Evolutionary conservation across 2,888 invertebrate species (phyloP), one percentile per base, ranked within the genome.

Genomic region (Cremastobaeus sp.): DNA sequence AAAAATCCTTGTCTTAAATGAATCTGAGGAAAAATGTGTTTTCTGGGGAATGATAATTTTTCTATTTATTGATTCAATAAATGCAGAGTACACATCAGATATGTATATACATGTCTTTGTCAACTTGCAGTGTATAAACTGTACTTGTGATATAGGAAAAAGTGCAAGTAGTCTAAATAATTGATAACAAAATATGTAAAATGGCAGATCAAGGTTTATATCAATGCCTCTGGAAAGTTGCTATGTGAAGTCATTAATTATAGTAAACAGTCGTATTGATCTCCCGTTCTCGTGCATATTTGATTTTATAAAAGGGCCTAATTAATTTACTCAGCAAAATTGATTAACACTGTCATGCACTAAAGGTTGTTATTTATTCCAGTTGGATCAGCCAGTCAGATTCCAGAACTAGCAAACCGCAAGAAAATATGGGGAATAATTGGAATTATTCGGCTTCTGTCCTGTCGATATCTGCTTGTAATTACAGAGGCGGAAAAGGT

Each of bases 401-500:
- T 94, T 81, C 91, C 92, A 47, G 89, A 91, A 25, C 88, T 89
- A 45, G 91, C 91, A 14, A 90, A 91, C 65, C 90, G 91, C 62
- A 90, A 91, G 41, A 91, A 92, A 62, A 94, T 98, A 78, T 96
- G 94, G 89, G 98, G 98, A 0, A 92, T 98, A 73, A 89, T 98
- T 14, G 98, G 98, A 15, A 92, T 93, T 21, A 93, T 98, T 70
- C 92, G 92, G 71, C 90, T 98, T 0, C 89, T 97, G 70, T 94
- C 95, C 57, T 97, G 97, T 48, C 91, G 93, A 50, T 97, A 98
- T 86, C 89, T 98, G 68, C 91, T 98, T 69, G 93, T 98, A 8
- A 95, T 96, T 76, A 97, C 97, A 15, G 93, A 94, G 82, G 92
- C 95, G 71, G 90, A 93, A 78, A 85, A 93, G 89, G 90, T 97